Evolutionary conservation across 2,113 vertebrate species (phyloP).

Genomic region (Anarhynchus alexandrinus): DNA sequence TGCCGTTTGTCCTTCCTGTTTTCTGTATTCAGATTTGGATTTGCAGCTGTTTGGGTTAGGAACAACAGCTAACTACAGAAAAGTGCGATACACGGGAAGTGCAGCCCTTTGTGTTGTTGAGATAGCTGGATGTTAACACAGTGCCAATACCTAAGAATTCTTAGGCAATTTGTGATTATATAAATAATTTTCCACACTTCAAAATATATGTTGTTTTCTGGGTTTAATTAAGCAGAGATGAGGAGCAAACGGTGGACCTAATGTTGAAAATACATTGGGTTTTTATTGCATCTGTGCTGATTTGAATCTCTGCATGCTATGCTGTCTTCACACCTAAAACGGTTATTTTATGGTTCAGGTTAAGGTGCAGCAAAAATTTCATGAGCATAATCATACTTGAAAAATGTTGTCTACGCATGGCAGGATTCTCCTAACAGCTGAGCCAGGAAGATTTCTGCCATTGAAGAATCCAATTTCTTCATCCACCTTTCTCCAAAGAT

Average conservation of each 20-base stretch:
- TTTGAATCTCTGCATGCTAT: background rate
- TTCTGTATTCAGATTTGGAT: background rate
- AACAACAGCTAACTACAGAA: background rate
- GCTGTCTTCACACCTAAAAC: background rate
- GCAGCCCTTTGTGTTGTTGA: background rate
- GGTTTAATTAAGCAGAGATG: background rate
- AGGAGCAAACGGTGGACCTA: background rate
- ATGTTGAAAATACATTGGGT: background rate
- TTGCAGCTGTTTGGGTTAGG: background rate
- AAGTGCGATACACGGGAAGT: fast-evolving
- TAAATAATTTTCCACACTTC: background rate
- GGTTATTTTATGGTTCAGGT: background rate
- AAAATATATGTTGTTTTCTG: background rate
- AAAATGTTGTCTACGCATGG: background rate
- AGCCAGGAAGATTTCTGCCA: background rate
- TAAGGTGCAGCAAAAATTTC: slow-evolving; percentile 1
- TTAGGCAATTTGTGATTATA: background rate
- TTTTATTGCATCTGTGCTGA: background rate
- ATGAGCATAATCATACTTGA: background rate
- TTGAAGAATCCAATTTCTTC: slow-evolving; percentile 16
- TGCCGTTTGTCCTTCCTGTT: background rate
- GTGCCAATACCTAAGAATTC: background rate
- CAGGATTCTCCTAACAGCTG: background rate
- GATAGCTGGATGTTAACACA: background rate
- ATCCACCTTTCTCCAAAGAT: background rate